Conservation (phyloP, 2,113 vertebrate species). For the Heterotis niloticus region DNA sequence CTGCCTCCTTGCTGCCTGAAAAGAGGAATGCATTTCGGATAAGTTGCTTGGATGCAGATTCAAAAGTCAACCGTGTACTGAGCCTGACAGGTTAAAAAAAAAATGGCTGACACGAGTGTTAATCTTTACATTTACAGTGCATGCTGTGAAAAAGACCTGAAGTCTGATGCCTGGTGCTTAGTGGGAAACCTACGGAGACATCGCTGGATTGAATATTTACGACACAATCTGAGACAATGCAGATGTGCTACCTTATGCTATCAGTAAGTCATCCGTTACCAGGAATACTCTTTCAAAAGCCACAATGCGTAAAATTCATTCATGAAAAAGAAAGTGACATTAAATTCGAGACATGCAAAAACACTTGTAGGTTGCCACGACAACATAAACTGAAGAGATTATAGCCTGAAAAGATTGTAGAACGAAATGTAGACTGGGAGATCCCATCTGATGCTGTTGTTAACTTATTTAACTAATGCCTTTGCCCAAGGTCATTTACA, state of each 20-base stretch:
- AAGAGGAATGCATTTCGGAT: slow-evolving; percentile 16
- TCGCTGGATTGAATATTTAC: neutral
- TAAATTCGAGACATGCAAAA: neutral
- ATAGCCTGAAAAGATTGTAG: no score
- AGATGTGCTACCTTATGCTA: neutral
- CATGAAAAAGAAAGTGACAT: neutral
- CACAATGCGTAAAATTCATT: neutral
- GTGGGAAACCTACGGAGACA: neutral
- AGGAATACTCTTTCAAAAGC: neutral
- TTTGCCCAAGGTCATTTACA: neutral
- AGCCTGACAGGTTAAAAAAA: no score
- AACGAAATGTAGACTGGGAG: no score
- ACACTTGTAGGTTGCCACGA: neutral
- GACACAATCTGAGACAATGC: neutral
- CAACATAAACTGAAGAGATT: neutral
- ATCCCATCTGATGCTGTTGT: no score
- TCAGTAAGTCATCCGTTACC: slow-evolving; percentile 10
- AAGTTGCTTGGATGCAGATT: no score
- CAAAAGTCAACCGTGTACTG: no score
- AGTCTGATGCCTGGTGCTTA: no score
- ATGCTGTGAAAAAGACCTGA: no score
- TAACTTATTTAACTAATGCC: neutral
- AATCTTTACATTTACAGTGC: no score
- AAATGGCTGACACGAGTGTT: no score
- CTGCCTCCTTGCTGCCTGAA: slow-evolving; percentile 89